Evolutionary conservation across 2,113 vertebrate species (phyloP), one percentile per base, ranked within the genome.

Genomic region (Stigmatopora nigra): DNA sequence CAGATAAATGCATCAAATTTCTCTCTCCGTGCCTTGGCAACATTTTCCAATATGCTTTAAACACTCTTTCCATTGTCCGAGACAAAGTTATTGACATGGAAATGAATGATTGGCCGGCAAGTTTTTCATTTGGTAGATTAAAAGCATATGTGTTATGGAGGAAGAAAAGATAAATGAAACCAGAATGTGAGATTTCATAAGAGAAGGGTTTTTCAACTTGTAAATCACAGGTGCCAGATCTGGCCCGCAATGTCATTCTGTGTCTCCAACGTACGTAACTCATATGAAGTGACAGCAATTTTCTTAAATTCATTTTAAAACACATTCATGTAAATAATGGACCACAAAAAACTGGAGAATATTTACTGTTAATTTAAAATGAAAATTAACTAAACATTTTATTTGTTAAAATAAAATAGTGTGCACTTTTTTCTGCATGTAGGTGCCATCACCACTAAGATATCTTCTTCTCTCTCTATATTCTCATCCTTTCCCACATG

Each of bases 371-470:
- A 41, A 41, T 41, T 3, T 8, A 41, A 41, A 41, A 41, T 41
- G 4, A 41, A 41, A 31, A 1, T 31, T 31, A 31, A 2, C 25
- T 41, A 41, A 41, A 10, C 38, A 41, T 41, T 41, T 41, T 41
- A 41, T 8, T 41, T 8, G 9, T 41, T 41, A 10, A 41, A 41
- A 41, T 8, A 8, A 41, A 41, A 41, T 7, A 41, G 9, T 10
- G 9, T 41, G 9, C 9, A 41, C 38, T 41, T 7, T 17, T 52
- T n/a, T 11, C 83, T 82, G 83, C 73, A 79, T 86, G 78, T 86
- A 86, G 86, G 88, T 89, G 84, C 86, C 69, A 78, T 85, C 84
- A 87, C 83, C 82, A 73, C 75, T 63, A 73, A 82, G 71, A 80
- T 79, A 77, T 79, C 65, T 67, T 78, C 56, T 65, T 5, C 69